Conservation (phyloP, 2,888 invertebrate genomes). For the Cryptocheilus praepositus region DNA sequence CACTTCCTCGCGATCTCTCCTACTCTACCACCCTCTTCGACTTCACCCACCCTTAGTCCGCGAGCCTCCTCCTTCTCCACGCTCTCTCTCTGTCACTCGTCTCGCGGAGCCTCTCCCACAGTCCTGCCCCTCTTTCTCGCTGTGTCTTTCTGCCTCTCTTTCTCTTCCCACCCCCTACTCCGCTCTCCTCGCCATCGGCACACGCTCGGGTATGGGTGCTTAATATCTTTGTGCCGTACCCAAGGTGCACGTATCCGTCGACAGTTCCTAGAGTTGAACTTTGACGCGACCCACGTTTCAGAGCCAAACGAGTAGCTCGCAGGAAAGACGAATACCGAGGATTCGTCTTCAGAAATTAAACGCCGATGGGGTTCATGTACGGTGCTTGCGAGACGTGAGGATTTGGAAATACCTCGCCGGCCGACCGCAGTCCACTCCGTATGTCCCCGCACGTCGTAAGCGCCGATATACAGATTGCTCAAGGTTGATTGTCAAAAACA, state of each 20-base stretch:
- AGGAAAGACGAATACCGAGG: conserved; percentile 27
- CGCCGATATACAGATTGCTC: too few relatives aligned
- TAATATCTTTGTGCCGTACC: conserved; percentile 54
- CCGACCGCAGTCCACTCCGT: too few relatives aligned
- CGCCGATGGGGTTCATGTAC: too few relatives aligned
- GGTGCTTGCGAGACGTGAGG: too few relatives aligned
- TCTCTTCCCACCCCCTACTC: conserved; percentile 6
- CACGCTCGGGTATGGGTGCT: conserved; percentile 50
- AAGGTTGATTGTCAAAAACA: too few relatives aligned
- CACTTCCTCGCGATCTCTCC: conserved; percentile 56
- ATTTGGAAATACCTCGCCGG: too few relatives aligned
- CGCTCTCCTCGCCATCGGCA: conserved; percentile 20
- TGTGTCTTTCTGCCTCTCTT: conserved; percentile 33
- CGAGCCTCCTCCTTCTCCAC: conserved; percentile 19
- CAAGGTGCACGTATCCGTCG: conserved; percentile 42
- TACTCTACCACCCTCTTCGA: conserved; percentile 39
- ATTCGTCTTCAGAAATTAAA: too few relatives aligned
- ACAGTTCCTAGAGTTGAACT: conserved; percentile 44
- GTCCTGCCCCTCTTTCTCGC: conserved; percentile 33
- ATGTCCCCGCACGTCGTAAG: too few relatives aligned
- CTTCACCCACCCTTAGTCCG: conserved; percentile 34
- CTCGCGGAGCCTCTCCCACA: conserved; percentile 43
- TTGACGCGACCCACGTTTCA: conserved; percentile 58
- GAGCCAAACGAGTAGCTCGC: conserved; percentile 63
- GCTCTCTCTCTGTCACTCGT: conserved; percentile 40